Conservation (phyloP, 1,140 invertebrate genomes). For the Drosophila navojoa region DNA sequence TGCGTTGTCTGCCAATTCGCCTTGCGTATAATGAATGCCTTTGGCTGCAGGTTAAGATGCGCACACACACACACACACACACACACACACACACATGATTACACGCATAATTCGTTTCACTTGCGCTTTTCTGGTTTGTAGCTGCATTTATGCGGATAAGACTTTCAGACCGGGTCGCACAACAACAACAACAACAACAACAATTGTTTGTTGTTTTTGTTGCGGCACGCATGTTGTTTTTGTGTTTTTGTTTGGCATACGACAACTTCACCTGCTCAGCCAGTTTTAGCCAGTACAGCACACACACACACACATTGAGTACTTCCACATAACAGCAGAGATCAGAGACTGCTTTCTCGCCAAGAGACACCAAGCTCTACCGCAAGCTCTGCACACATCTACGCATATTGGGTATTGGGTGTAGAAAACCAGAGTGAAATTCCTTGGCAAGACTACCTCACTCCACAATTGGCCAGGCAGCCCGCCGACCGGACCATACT, state of each 20-base stretch:
- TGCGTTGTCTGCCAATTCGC: background rate
- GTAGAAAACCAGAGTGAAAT: constrained; percentile 55
- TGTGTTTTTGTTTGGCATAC: constrained; percentile 27
- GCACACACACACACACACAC: constrained; percentile 5
- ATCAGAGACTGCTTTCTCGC: constrained; percentile 40
- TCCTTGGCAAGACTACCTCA: constrained; percentile 32
- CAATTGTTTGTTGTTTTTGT: constrained; percentile 1
- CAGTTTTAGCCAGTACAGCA: constrained; percentile 23
- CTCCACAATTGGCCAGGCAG: background rate
- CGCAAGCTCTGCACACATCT: background rate
- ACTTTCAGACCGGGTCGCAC: constrained; percentile 36
- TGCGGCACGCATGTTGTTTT: constrained; percentile 26
- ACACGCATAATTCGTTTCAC: constrained; percentile 42
- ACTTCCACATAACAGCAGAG: constrained; percentile 18
- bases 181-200: constrained; percentile 2
- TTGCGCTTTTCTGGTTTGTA: constrained; percentile 46
- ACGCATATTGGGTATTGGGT: constrained; percentile 4
- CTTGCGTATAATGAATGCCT: constrained; percentile 3
- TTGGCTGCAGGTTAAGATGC: constrained; percentile 10
- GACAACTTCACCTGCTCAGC: constrained; percentile 40
- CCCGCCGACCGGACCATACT: constrained; percentile 23
- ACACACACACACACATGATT: background rate
- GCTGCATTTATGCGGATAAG: constrained; percentile 40
- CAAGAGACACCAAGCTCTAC: background rate
- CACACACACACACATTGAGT: background rate